phyloP scores from a whole-genome alignment of 92 coral and sea anemone genomes.

The Blastomussa wellsi region DNA sequence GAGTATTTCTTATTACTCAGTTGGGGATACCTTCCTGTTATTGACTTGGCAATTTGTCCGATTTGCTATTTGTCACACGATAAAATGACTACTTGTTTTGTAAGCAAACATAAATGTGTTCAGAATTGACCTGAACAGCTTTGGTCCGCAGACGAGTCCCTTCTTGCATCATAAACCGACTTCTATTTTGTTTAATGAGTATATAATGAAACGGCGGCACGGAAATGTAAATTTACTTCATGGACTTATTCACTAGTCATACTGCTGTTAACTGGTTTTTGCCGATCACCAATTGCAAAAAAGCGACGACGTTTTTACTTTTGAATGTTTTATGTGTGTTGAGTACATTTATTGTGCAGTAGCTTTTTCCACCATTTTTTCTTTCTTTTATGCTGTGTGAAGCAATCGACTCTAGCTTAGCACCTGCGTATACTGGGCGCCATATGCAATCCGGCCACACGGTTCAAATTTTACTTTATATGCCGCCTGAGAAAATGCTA shows the following conservation, averaged over 20 bases:
- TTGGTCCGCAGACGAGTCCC: not conserved
- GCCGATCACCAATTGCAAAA: not conserved
- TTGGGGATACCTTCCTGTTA: not conserved
- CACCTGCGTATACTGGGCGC: constrained; percentile 14
- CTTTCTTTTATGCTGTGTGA: not conserved
- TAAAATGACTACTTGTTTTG: not conserved
- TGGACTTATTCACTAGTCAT: not conserved
- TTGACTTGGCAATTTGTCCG: not conserved
- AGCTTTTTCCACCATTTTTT: not conserved
- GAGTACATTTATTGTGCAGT: not conserved
- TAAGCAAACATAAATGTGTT: not conserved
- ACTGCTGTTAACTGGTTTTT: not conserved
- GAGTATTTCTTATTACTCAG: not conserved
- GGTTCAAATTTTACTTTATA: not conserved
- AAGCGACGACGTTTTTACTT: too few species aligned
- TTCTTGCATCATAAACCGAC: not conserved
- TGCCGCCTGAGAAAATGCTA: not conserved
- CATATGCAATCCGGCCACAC: constrained; percentile 30
- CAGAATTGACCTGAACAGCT: not conserved
- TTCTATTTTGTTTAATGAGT: not conserved
- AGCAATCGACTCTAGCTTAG: not conserved
- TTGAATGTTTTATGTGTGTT: not conserved
- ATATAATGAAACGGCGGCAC: constrained; percentile 2
- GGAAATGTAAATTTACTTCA: constrained; percentile 15
- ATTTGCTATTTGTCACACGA: not conserved